Conservation (phyloP, 2,797 vertebrate species). For the Anguilla obscura region DNA sequence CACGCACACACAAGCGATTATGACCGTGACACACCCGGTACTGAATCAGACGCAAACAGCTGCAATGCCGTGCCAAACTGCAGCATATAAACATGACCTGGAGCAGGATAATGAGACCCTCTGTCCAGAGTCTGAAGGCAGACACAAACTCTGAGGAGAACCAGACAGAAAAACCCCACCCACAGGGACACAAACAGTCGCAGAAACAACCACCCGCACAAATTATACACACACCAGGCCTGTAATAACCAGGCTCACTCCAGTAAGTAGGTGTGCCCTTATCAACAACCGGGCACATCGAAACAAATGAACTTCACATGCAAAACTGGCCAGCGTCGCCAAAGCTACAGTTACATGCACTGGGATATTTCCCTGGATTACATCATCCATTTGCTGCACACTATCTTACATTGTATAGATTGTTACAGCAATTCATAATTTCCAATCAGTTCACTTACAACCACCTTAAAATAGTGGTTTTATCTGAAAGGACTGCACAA, state of each 20-base stretch:
- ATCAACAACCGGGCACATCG: background rate
- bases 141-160: background rate
- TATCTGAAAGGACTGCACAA: no score
- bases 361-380: background rate
- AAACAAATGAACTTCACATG: background rate
- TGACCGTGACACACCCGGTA: background rate
- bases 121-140: background rate
- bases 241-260: background rate
- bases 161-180: constrained; percentile 3
- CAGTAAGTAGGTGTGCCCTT: background rate
- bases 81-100: background rate
- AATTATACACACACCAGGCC: constrained; percentile 9
- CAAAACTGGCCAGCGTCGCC: background rate
- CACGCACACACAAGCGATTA: constrained; percentile 15
- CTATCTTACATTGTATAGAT: no score
- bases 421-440: background rate
- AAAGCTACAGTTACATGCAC: background rate
- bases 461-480: no score
- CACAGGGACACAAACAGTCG: background rate
- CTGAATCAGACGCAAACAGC: background rate
- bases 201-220: constrained; percentile 12
- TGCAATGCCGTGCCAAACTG: background rate
- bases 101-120: background rate
- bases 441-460: no score
- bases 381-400: background rate